Percentiles rank a stretch among this genome's conserved stretches.
Evolutionary conservation across 2,888 invertebrate species (phyloP).

Genomic region (Mythimna impura): DNA sequence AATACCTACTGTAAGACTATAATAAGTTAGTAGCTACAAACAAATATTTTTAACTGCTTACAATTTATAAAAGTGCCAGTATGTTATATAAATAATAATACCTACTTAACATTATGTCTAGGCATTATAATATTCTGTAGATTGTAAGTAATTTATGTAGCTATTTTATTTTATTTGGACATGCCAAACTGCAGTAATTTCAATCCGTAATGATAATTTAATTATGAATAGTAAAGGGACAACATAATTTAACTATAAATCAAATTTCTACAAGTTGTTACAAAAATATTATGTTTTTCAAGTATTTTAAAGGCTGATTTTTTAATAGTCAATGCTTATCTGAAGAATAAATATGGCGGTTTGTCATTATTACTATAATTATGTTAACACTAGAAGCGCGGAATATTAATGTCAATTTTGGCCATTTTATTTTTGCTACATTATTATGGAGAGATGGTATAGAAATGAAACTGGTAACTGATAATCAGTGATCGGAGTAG

Average conservation of each 20-base stretch:
- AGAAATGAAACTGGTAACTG: too few relatives aligned
- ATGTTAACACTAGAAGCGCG: too few relatives aligned
- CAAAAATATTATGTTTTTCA: background rate
- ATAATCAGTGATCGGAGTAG: too few relatives aligned
- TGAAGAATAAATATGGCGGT: background rate
- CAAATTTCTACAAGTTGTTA: background rate
- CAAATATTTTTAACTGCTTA: slow-evolving; percentile 37
- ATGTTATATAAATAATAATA: slow-evolving; percentile 39
- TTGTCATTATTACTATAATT: background rate
- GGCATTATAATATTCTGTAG: slow-evolving; percentile 12
- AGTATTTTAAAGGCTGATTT: background rate
- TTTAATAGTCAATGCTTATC: background rate
- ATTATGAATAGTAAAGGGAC: background rate
- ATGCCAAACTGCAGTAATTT: slow-evolving; percentile 17
- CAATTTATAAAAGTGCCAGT: slow-evolving; percentile 46
- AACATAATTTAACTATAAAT: background rate
- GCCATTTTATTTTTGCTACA: too few relatives aligned
- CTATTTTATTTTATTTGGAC: slow-evolving; percentile 11
- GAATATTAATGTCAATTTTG: too few relatives aligned
- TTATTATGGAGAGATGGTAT: too few relatives aligned
- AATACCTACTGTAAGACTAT: background rate
- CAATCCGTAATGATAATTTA: background rate
- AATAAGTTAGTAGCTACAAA: background rate
- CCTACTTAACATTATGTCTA: slow-evolving; percentile 4
- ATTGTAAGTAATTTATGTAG: slow-evolving; percentile 27